Conservation (phyloP, 2,113 vertebrate genomes). For the Engraulis encrasicolus region DNA sequence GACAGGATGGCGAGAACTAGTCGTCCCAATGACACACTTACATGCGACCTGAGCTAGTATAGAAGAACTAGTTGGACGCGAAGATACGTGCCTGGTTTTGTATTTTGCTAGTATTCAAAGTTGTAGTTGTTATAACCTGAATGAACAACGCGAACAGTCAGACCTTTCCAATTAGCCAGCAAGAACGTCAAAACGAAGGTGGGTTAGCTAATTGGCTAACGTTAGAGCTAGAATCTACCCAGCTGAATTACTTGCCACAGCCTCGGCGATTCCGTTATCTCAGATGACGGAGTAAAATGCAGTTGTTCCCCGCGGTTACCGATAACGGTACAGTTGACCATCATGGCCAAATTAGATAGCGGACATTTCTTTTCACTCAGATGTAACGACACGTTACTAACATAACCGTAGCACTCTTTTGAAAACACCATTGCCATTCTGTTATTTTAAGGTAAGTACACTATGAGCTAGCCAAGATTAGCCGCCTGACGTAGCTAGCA, state of each 20-base stretch:
- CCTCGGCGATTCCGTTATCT: constrained; percentile 9
- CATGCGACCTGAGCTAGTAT: background rate
- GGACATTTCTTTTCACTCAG: background rate
- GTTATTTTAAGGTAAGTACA: constrained; percentile 10
- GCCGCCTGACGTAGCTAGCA: background rate
- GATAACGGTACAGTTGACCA: constrained; percentile 7
- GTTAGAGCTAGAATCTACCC: too few species aligned
- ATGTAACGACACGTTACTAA: background rate
- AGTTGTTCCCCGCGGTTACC: background rate
- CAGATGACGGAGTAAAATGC: constrained; percentile 16
- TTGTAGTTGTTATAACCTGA: background rate
- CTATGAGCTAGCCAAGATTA: background rate
- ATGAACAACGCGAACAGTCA: background rate
- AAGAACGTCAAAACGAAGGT: background rate
- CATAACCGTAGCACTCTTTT: background rate
- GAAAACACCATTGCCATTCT: background rate
- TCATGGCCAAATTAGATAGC: constrained; percentile 8
- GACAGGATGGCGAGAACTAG: background rate
- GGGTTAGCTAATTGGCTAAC: background rate
- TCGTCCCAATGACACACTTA: background rate
- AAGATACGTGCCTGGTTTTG: background rate
- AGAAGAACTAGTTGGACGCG: background rate
- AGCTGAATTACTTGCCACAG: constrained; percentile 7
- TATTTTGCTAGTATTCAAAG: background rate
- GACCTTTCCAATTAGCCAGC: background rate